Evolutionary conservation across 2,888 invertebrate species (phyloP), one percentile per base, ranked within the genome.

Genomic region (Melikaiella ostensackeni): DNA sequence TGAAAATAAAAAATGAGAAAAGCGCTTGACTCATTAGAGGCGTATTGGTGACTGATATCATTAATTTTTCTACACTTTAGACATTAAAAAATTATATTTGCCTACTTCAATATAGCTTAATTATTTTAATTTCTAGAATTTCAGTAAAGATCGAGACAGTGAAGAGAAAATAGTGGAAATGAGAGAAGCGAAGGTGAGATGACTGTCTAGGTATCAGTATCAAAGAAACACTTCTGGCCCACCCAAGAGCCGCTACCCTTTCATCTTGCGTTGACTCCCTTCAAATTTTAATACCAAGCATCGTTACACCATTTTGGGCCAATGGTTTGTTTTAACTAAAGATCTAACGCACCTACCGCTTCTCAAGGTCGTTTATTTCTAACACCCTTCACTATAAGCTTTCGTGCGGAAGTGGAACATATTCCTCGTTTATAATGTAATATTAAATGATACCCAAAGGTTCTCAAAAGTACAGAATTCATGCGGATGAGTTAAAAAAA

Each of bases 301-400:
- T 59, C 73, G 74, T 74, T 66, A 79, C 76, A 73, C 76, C 78
- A 77, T 77, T 78, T 77, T 57, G 27, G 62, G 76, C 73, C 73
- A 79, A 75, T 74, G 55, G 78, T 74, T 81, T 78, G 78, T 81
- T 80, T 81, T 74, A 75, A 77, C 57, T 62, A 75, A 78, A 77
- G 76, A 79, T 76, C 75, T 38, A 70, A 57, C 63, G 55, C 30
- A 59, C 70, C 74, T 46, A 59, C 70, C 74, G 76, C 76, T 46
- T 27, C 75, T 74, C 59, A 42, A 59, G 66, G 42, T 46, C 30
- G 66, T 46, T 50, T 70, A 70, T 70, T 70, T 70, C 13, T 30
- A 46, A 70, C 70, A 30, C 46, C 50, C 30, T 50, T 59, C 7
- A 59, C 1, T 59, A 59, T 1, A 9, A 55, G 55, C 59, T 59